Percentiles rank a stretch among this genome's conserved stretches.
Conservation (phyloP, 2,888 invertebrate genomes). For the Campaea margaritaria region DNA sequence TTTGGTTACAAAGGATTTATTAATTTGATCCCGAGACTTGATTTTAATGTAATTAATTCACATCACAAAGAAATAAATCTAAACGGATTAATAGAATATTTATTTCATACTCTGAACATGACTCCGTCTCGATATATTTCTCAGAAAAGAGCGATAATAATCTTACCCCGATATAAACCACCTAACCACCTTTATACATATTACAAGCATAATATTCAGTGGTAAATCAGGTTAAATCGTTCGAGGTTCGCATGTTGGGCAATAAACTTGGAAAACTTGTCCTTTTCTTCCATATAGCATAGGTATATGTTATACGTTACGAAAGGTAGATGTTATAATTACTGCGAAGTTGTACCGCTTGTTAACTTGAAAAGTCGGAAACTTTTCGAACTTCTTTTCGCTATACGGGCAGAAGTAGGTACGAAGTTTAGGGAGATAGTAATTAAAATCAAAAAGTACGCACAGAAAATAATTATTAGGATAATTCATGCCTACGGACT, state of each 20-base stretch:
- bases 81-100: no score
- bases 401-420: conserved; percentile 1
- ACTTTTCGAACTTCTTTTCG: conserved; percentile 4
- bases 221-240: conserved; percentile 46
- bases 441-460: no score
- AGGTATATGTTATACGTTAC: conserved; percentile 25
- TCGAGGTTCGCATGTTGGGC: conserved; percentile 43
- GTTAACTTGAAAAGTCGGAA: conserved; percentile 43
- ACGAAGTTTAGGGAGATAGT: no score
- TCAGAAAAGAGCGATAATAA: conserved; percentile 17
- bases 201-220: conserved; percentile 46
- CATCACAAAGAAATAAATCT: no score
- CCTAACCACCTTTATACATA: conserved; percentile 38
- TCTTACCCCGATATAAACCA: conserved; percentile 23
- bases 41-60: no score
- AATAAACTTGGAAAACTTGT: conserved; percentile 47
- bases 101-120: background rate
- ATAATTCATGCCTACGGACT: no score
- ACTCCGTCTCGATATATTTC: conserved; percentile 5
- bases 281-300: conserved; percentile 40
- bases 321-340: conserved; percentile 41
- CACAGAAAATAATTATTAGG: no score
- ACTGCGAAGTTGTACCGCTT: conserved; percentile 48
- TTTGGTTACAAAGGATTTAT: no score
- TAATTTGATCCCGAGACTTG: no score